Evolutionary conservation across 1,140 invertebrate species (phyloP).

Genomic region (Leptinotarsa defecta): DNA sequence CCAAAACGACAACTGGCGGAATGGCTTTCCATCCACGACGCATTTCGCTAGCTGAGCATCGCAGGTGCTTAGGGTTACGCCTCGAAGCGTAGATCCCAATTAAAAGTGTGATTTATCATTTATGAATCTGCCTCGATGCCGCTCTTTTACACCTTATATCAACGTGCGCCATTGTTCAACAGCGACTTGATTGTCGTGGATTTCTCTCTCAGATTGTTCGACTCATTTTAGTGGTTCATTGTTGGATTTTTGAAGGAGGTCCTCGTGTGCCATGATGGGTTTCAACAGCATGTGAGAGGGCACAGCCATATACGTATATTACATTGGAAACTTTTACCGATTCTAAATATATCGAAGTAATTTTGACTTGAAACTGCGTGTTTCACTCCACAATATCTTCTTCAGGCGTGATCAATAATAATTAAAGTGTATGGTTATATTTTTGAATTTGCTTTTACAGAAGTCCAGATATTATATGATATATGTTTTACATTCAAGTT

Average conservation of each 20-base stretch:
- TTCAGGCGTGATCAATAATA: no score
- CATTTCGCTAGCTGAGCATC: constrained; percentile 12
- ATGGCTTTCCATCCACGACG: background rate
- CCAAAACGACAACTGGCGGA: background rate
- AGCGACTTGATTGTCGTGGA: background rate
- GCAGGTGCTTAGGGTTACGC: constrained; percentile 21
- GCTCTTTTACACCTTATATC: constrained; percentile 13
- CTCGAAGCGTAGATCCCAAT: constrained; percentile 21
- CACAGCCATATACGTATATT: background rate
- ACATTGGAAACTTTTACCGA: no score
- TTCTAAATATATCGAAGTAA: no score
- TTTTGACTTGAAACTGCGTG: no score
- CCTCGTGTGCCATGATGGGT: background rate
- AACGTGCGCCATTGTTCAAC: constrained; percentile 14
- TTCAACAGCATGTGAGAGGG: background rate
- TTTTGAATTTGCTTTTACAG: no score
- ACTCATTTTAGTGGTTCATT: background rate
- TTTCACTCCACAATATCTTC: no score
- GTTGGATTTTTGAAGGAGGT: background rate
- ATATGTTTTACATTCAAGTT: no score
- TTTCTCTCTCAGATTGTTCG: background rate
- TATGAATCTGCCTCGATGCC: constrained; percentile 14
- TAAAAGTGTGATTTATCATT: constrained; percentile 23
- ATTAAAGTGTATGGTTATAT: no score
- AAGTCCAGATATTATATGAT: no score